Conservation (phyloP, 2,888 invertebrate genomes). For the Ganaspis brasiliensis region DNA sequence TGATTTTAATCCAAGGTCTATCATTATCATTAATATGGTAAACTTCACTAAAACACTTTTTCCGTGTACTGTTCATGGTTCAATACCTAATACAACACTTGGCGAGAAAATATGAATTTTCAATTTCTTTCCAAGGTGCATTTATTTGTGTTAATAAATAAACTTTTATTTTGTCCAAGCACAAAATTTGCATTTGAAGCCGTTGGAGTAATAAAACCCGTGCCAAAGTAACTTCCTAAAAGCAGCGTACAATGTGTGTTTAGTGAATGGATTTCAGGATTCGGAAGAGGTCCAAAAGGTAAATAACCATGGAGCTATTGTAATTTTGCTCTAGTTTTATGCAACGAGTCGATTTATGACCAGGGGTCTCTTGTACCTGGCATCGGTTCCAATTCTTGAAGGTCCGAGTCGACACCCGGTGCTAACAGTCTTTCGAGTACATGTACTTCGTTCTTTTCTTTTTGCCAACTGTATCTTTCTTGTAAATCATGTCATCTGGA, state of each 20-base stretch:
- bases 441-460: conserved; percentile 3
- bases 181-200: no score
- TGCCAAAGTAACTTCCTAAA: neutral
- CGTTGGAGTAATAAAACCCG: no score
- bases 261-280: conserved; percentile 3
- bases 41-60: no score
- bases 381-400: neutral
- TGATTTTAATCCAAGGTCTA: no score
- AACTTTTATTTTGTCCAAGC: no score
- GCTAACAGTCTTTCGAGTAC: neutral
- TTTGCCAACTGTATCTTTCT: conserved; percentile 31
- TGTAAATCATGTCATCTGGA: conserved; percentile 67
- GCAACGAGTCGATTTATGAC: conserved; percentile 71
- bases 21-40: no score
- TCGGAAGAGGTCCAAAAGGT: conserved; percentile 14
- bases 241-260: conserved; percentile 49
- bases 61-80: no score
- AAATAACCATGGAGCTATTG: conserved; percentile 65
- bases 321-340: conserved; percentile 72
- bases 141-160: no score
- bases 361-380: conserved; percentile 52
- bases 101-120: no score
- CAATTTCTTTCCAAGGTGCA: no score
- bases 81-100: no score
- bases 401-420: neutral